phyloP scores from a whole-genome alignment of 1,140 invertebrate genomes.

The Drosophila tani region DNA sequence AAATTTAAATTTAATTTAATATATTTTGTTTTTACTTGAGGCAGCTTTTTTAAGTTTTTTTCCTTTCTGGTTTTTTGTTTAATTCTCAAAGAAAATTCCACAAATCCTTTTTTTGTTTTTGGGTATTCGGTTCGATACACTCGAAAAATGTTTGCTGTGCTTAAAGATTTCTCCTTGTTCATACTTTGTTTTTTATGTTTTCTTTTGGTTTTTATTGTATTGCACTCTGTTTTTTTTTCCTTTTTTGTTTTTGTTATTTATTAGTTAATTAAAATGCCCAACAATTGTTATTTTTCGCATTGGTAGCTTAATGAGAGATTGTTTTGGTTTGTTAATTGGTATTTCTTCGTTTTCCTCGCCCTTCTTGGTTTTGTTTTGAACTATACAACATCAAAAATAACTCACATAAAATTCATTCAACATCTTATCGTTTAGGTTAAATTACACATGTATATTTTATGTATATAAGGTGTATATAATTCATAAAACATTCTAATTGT shows the following conservation, averaged over 20 bases:
- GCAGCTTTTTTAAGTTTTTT: conserved; percentile 35
- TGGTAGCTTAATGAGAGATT: conserved; percentile 43
- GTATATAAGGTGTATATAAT: conserved; percentile 79
- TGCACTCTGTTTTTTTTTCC: conserved; percentile 52
- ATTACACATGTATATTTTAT: conserved; percentile 49
- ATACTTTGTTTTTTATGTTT: conserved; percentile 23
- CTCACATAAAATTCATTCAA: conserved; percentile 80
- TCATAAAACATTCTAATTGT: conserved; percentile 78
- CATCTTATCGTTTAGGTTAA: conserved; percentile 63
- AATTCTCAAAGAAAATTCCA: conserved; percentile 44
- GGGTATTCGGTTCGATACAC: conserved; percentile 28
- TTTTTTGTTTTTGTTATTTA: conserved; percentile 7
- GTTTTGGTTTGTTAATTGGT: conserved; percentile 44
- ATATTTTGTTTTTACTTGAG: conserved; percentile 31
- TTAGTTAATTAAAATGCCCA: conserved; percentile 55
- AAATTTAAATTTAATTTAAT: conserved; percentile 44
- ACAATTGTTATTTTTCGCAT: conserved; percentile 51
- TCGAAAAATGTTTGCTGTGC: conserved; percentile 43
- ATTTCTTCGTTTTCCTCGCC: conserved; percentile 18
- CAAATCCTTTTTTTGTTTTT: conserved; percentile 32
- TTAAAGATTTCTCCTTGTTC: conserved; percentile 29
- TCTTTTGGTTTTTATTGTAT: conserved; percentile 63
- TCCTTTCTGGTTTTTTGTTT: conserved; percentile 26
- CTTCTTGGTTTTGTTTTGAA: conserved; percentile 45
- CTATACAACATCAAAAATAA: conserved; percentile 79